Percentiles rank a stretch among this genome's conserved stretches.
These are phyloP conservation scores for Acleris emargana DNA, from an alignment of 2,888 invertebrate species.

Conservation along the genomic window DNA sequence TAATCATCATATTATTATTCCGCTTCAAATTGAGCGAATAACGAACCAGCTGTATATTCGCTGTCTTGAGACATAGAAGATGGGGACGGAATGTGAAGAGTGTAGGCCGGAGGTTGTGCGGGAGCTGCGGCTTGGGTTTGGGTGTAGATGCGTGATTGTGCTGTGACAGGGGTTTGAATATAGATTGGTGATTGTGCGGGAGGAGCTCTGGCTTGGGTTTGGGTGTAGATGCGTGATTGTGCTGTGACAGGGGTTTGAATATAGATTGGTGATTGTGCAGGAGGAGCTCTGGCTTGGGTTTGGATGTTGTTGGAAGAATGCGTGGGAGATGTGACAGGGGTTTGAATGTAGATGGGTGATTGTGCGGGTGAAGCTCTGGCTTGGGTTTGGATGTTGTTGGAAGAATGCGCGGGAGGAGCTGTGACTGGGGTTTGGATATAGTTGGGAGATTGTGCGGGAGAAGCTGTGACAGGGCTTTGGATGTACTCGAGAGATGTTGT, in stretches of 20 bases:
- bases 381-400: slow-evolving; percentile 22
- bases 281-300: slow-evolving; percentile 22
- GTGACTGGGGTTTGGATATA: slow-evolving; percentile 22
- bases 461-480: slow-evolving; percentile 18
- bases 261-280: slow-evolving; percentile 17
- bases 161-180: too few species aligned
- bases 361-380: slow-evolving; percentile 16
- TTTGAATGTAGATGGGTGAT: slow-evolving; percentile 13
- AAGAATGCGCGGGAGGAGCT: slow-evolving; percentile 22
- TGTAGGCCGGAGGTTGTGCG: slow-evolving; percentile 23
- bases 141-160: too few species aligned
- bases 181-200: too few species aligned
- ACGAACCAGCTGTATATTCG: slow-evolving; percentile 14
- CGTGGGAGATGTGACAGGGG: slow-evolving; percentile 12
- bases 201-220: slow-evolving; percentile 19
- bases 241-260: slow-evolving; percentile 23
- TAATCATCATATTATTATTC: slow-evolving; percentile 23
- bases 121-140: too few species aligned
- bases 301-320: slow-evolving; percentile 6
- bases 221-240: slow-evolving; percentile 14
- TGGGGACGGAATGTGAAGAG: slow-evolving; percentile 23
- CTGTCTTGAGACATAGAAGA: slow-evolving; percentile 20
- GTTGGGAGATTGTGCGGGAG: slow-evolving; percentile 24
- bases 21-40: slow-evolving; percentile 28
- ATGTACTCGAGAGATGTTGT: slow-evolving; percentile 28